A percentile compares a stretch with the other conserved stretches of the same genome.
Conservation (phyloP, 2,888 invertebrate species). For the Drosophila mimetica region DNA sequence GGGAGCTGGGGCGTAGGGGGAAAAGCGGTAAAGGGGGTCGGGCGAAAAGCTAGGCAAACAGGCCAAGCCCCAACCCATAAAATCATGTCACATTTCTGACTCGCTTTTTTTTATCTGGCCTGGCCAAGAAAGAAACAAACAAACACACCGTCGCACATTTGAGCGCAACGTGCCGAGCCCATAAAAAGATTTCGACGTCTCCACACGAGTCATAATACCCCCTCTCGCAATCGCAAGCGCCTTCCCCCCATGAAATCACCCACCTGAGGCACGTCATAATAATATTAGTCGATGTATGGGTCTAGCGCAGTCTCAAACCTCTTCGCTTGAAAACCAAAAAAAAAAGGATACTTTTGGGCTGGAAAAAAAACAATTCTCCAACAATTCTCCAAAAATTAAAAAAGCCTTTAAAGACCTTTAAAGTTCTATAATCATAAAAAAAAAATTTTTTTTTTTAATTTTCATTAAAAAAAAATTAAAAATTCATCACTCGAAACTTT, state of each 20-base stretch:
- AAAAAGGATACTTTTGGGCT: too few relatives aligned
- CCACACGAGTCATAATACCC: conserved; percentile 16
- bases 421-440: too few relatives aligned
- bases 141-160: conserved; percentile 49
- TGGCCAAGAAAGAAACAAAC: conserved; percentile 45
- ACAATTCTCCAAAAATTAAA: too few relatives aligned
- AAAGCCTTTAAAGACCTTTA: too few relatives aligned
- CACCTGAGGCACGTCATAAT: conserved; percentile 45
- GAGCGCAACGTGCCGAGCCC: conserved; percentile 70
- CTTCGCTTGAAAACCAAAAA: too few relatives aligned
- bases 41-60: conserved; percentile 33
- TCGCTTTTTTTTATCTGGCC: conserved; percentile 46
- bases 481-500: too few relatives aligned
- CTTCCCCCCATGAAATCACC: neutral
- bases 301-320: too few relatives aligned
- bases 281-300: too few relatives aligned
- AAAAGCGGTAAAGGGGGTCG: neutral
- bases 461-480: neutral
- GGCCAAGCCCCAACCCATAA: conserved; percentile 67
- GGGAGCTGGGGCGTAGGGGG: conserved; percentile 5
- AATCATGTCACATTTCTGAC: conserved; percentile 66
- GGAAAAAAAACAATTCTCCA: too few relatives aligned
- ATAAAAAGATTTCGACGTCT: conserved; percentile 60
- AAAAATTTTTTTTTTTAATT: too few relatives aligned
- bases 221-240: conserved; percentile 7